Conservation (phyloP, 2,888 invertebrate genomes). For the Dolichomitus sp. region DNA sequence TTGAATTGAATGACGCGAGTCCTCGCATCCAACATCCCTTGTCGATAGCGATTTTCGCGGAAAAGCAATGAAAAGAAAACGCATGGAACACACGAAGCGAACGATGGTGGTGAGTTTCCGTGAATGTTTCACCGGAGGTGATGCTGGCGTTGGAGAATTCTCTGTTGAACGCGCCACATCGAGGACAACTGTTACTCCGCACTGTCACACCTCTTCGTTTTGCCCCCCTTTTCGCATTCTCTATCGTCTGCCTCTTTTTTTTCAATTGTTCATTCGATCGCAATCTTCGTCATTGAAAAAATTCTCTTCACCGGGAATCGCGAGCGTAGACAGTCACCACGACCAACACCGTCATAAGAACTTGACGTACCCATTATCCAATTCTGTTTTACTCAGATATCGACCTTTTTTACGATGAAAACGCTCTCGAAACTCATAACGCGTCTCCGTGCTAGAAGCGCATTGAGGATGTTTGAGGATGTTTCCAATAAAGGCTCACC, state of each 20-base stretch:
- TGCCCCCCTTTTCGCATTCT: background rate
- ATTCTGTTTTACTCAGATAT: conserved; percentile 4
- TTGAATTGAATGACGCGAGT: conserved; percentile 32
- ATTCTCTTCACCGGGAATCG: conserved; percentile 33
- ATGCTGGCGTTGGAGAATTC: conserved; percentile 52
- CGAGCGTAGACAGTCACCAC: background rate
- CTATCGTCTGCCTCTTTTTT: conserved; percentile 24
- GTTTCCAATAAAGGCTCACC: conserved; percentile 23
- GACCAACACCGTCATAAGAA: background rate
- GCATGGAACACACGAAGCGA: conserved; percentile 34
- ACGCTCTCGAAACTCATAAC: conserved; percentile 8
- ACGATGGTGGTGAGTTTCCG: conserved; percentile 55
- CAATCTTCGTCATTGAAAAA: conserved; percentile 61
- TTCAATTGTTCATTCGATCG: conserved; percentile 44
- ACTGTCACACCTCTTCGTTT: conserved; percentile 38
- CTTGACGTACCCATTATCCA: conserved; percentile 15
- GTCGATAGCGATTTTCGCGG: conserved; percentile 44
- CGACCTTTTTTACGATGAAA: background rate
- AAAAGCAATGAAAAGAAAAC: conserved; percentile 55
- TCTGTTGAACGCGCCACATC: conserved; percentile 49
- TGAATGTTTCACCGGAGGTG: conserved; percentile 41
- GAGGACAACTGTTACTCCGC: conserved; percentile 46
- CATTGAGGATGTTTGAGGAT: background rate
- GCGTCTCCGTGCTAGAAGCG: background rate
- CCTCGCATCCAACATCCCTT: conserved; percentile 6